Evolutionary conservation across 2,113 vertebrate species (phyloP).

Genomic region (Serinus canaria): DNA sequence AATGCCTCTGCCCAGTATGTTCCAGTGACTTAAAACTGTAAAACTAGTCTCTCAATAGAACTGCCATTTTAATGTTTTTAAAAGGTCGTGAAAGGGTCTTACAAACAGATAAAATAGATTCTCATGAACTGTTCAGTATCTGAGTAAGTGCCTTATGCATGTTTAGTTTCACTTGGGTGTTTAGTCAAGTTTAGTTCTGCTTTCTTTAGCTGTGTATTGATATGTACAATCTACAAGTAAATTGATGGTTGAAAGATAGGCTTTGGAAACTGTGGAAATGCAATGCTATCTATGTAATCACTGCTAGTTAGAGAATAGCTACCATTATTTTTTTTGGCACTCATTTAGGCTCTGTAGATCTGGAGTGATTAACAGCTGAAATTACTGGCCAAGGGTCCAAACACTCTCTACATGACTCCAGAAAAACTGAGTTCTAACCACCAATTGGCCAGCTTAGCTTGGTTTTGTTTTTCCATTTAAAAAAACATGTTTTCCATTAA

Average conservation of each 20-base stretch:
- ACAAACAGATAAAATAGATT: background rate
- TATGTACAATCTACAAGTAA: background rate
- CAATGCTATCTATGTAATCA: background rate
- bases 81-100: background rate
- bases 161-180: background rate
- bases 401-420: background rate
- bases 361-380: background rate
- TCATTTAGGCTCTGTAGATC: background rate
- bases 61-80: background rate
- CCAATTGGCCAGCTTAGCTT: background rate
- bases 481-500: too few species aligned
- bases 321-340: background rate
- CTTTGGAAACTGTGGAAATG: background rate
- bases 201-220: background rate
- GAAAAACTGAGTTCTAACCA: background rate
- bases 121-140: background rate
- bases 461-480: background rate
- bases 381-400: background rate
- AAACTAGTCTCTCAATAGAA: background rate
- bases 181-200: background rate
- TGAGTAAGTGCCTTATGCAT: background rate
- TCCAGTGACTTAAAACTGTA: background rate
- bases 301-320: background rate
- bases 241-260: background rate
- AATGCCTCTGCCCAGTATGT: background rate